Evolutionary conservation across 2,113 vertebrate species (phyloP).

Genomic region (Bubo bubo): DNA sequence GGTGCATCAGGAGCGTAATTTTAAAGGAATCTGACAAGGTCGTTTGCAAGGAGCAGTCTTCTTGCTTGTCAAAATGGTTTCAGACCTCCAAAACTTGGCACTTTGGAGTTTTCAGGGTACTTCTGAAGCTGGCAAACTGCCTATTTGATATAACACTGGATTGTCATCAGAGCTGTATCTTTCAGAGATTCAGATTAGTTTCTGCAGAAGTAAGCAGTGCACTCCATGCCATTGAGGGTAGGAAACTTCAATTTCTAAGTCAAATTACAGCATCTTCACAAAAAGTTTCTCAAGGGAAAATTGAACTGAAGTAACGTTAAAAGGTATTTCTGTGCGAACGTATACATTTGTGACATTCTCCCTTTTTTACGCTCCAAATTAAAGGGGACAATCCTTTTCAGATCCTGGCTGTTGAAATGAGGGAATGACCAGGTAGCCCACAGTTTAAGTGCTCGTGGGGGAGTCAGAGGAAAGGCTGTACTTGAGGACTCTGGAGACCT

Average conservation of each 20-base stretch:
- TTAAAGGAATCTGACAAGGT: constrained; percentile 60
- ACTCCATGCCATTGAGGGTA: rapidly evolving
- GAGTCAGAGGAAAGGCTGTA: neutral
- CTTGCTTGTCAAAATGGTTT: neutral
- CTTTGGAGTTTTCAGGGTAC: neutral
- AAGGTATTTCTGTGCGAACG: neutral
- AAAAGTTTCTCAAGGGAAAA: neutral
- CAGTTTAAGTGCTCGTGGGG: neutral
- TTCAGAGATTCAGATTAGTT: neutral
- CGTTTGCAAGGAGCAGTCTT: neutral
- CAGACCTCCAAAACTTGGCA: neutral
- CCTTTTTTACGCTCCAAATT: neutral
- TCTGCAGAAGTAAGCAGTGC: neutral
- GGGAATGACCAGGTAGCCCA: neutral
- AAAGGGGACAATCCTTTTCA: neutral
- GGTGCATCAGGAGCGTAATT: constrained; percentile 12
- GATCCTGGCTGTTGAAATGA: neutral
- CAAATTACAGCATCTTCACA: neutral
- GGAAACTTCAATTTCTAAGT: neutral
- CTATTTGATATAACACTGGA: neutral
- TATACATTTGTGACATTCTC: neutral
- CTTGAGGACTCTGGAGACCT: neutral
- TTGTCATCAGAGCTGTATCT: neutral
- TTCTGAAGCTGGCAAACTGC: neutral
- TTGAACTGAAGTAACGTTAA: neutral